Evolutionary conservation across 2,888 invertebrate genomes (phyloP).

Genomic region (Tipula helvola): DNA sequence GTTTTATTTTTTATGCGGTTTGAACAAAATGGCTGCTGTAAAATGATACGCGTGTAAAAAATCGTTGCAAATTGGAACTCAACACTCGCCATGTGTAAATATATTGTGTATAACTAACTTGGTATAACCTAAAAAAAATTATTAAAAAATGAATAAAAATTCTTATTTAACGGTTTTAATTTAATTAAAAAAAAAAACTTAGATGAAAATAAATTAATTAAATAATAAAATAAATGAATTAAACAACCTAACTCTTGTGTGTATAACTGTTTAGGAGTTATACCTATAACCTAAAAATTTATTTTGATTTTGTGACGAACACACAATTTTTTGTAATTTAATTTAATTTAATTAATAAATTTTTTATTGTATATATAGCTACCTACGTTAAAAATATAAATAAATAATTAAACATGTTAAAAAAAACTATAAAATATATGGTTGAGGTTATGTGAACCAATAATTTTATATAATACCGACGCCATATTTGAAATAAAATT

Average conservation of each 20-base stretch:
- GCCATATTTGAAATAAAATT: not conserved
- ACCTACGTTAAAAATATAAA: not conserved
- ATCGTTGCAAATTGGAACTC: slow-evolving; percentile 15
- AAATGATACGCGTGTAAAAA: slow-evolving; percentile 13
- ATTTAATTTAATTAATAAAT: not conserved
- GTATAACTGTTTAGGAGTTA: not conserved
- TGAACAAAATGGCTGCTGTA: not conserved
- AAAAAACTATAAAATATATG: not conserved
- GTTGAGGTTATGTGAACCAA: not conserved
- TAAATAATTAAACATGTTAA: slow-evolving; percentile 4
- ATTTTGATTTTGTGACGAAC: not conserved
- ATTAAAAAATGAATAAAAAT: not conserved
- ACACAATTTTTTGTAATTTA: not conserved
- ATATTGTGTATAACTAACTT: slow-evolving; percentile 16
- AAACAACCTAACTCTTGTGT: not conserved
- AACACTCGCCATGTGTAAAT: slow-evolving; percentile 18
- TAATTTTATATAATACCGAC: not conserved
- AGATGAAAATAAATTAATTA: slow-evolving; percentile 5
- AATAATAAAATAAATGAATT: not conserved
- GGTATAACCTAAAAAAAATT: not conserved
- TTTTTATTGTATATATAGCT: not conserved
- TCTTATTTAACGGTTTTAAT: not conserved
- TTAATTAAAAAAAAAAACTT: slow-evolving; percentile 9
- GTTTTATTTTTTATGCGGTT: not conserved
- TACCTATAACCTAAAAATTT: not conserved